Conservation (phyloP, 2,888 invertebrate genomes). For the Xylophagus ater region DNA sequence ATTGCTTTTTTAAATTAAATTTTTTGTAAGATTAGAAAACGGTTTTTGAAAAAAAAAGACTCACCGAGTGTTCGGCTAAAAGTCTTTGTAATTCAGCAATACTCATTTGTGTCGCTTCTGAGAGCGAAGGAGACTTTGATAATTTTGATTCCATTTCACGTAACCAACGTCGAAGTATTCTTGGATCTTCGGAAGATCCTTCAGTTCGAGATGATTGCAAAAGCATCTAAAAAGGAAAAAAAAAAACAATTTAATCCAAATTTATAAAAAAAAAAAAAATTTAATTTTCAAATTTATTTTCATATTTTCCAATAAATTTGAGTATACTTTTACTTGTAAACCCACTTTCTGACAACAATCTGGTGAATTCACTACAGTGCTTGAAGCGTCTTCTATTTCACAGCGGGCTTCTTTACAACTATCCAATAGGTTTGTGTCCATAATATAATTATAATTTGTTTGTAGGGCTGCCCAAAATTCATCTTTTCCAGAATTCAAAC, state of each 20-base stretch:
- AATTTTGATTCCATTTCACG: conserved; percentile 74
- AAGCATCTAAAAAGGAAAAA: conserved; percentile 26
- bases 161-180: conserved; percentile 68
- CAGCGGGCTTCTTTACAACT: conserved; percentile 58
- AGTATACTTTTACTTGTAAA: background rate
- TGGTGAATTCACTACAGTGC: conserved; percentile 24
- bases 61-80: conserved; percentile 74
- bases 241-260: conserved; percentile 4
- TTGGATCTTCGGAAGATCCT: conserved; percentile 34
- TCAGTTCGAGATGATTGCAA: conserved; percentile 28
- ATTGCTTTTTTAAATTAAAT: too few relatives aligned
- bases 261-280: conserved; percentile 6
- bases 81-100: conserved; percentile 65
- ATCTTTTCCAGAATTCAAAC: conserved; percentile 49
- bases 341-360: conserved; percentile 32
- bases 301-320: background rate
- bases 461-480: conserved; percentile 87
- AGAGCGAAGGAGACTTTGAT: conserved; percentile 55
- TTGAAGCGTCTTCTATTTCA: conserved; percentile 32
- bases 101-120: conserved; percentile 57
- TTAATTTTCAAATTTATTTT: background rate
- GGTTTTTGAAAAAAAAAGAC: too few relatives aligned
- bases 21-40: too few relatives aligned
- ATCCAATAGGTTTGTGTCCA: conserved; percentile 89
- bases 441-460: conserved; percentile 86